phyloP scores from a whole-genome alignment of 2,113 vertebrate genomes.

The Epinephelus fuscoguttatus region DNA sequence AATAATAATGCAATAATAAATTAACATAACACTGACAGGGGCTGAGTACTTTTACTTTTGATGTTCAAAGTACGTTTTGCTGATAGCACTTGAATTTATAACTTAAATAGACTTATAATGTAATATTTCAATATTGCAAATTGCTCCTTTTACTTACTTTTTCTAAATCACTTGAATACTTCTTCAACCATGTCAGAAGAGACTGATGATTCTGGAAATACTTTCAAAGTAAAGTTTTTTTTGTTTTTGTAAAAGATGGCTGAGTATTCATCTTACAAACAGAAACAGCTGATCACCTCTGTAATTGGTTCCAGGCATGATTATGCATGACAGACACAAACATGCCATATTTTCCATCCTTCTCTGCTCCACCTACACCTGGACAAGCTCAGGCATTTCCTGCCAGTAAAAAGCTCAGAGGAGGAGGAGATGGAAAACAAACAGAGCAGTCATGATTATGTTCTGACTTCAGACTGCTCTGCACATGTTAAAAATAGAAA shows the following conservation, averaged over 20 bases:
- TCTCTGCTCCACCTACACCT: neutral
- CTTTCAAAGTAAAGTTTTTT: neutral
- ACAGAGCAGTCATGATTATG: neutral
- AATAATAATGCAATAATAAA: neutral
- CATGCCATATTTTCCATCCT: neutral
- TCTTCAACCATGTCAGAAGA: no score
- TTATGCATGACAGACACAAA: neutral
- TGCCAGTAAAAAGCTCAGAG: neutral
- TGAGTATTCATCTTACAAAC: no score
- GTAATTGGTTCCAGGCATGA: neutral
- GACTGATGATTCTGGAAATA: neutral
- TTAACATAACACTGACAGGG: neutral
- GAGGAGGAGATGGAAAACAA: neutral
- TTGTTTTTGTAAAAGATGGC: no score
- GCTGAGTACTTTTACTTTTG: neutral
- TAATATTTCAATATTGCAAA: no score
- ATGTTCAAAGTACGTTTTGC: no score
- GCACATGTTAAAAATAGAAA: slow-evolving; percentile 61
- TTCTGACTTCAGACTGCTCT: neutral
- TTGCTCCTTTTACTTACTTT: neutral
- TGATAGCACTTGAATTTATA: neutral
- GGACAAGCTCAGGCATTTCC: neutral
- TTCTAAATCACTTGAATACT: neutral
- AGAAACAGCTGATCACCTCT: neutral
- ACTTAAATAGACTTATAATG: no score